Evolutionary conservation across 1,140 invertebrate species (phyloP), one percentile per base, ranked within the genome.

Genomic region (Saccostrea echinata): DNA sequence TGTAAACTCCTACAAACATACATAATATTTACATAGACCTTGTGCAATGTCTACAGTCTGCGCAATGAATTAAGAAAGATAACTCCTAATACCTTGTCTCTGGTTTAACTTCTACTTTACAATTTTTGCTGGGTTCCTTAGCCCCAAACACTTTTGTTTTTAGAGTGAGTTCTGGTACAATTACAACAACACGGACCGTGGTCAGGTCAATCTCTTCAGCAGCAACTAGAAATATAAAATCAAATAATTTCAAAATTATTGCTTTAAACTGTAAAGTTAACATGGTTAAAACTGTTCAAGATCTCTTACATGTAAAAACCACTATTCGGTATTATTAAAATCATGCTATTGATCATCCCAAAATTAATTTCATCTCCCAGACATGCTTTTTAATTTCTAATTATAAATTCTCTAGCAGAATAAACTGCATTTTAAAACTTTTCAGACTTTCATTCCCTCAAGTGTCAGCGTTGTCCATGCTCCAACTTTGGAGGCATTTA

Each of bases 151-250:
- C 33, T 16, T 82, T 30, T 18, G 83, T 88, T 80, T 89, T 83
- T 8, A 90, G 81, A 21, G 81, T n/a, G 2, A 91, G 76, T 27
- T 81, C 86, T 57, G 90, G 90, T 2, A 91, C 87, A 18, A 88
- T 81, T 12, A 89, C 80, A 11, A 68, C 85, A n/a, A 86, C 86
- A 83, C 57, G 84, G 8, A 89, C 86, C 53, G 82, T 85, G 13
- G 57, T 61, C 81, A 90, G 35, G 43, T 90, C 86, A 81, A 53
- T 84, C 16, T 91, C 90, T 30, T 90, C 86, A n/a, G 88, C 84
- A 16, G 88, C 88, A 35, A 89, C 90, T 91, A n/a, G 16, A 85
- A 84, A 82, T 84, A 55, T 57, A 76, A 11, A 18, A 21, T n/a
- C 13, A 18, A 61, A 21, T 61, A 61, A 13, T 6, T 61, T 4